phyloP scores from a whole-genome alignment of 2,797 vertebrate genomes.

The Pantherophis alleghaniensis region DNA sequence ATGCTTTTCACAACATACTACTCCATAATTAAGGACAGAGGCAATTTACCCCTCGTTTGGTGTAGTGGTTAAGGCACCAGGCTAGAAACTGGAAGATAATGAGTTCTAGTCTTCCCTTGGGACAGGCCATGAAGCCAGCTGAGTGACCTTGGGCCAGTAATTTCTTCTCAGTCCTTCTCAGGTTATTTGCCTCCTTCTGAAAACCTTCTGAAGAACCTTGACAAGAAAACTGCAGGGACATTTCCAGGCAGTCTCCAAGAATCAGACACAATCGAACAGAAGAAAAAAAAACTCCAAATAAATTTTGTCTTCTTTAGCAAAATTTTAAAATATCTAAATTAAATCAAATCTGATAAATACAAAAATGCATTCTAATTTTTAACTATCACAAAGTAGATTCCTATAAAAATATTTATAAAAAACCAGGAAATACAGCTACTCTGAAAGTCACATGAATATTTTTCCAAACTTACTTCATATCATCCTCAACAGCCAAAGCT shows the following conservation, averaged over 20 bases:
- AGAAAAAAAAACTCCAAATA: neutral
- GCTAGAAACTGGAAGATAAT: neutral
- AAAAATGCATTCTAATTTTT: neutral
- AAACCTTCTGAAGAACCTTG: neutral
- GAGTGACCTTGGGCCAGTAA: neutral
- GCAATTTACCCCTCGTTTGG: neutral
- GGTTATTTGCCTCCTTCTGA: neutral
- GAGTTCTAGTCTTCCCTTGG: neutral
- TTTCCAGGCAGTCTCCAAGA: neutral
- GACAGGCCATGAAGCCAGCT: neutral
- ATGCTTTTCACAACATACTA: neutral
- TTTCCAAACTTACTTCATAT: neutral
- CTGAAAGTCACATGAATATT: neutral
- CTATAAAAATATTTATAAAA: neutral
- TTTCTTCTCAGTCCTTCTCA: neutral
- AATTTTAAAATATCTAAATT: neutral
- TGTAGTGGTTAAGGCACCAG: neutral
- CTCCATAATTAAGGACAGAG: neutral
- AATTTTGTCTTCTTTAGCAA: neutral
- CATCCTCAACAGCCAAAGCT: neutral
- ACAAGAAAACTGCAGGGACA: neutral
- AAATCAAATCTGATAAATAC: neutral
- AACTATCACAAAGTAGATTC: rapidly evolving
- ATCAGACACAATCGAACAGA: neutral
- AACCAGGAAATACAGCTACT: neutral